Base-by-base conservation (phyloP, 2,113 vertebrate genomes). In the Ceratotherium simum region DNA sequence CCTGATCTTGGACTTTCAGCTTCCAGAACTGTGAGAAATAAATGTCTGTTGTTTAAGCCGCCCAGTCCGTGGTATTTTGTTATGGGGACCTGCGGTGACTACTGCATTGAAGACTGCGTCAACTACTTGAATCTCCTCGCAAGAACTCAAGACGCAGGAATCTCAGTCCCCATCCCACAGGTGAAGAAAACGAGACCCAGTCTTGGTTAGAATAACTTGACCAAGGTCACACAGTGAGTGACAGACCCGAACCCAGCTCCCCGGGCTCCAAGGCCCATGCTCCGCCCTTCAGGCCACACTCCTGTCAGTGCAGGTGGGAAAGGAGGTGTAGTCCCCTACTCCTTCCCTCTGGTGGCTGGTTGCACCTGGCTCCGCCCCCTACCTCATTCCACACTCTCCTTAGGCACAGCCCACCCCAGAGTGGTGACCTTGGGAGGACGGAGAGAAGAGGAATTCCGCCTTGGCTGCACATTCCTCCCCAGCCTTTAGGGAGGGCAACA, bases 391-490 rank as follows among this genome's bases (percentile, higher is more conserved):
- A 67, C 16, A 42, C 90, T 76, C 65, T 84, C 62, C 36, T 78
- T 21, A 48, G 73, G 82, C 93, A 90, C 36, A 51, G 76, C 33
- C 33, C 42, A 86, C 36, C 54, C 36, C 36, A 85, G 81, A 90
- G 89, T 20, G 20, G 25, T 85, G 97, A 96, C 97, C 93, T 48
- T 1, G 4, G 23, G 73, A 8, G 54, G 27, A 51, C 23, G 7
- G 79, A 79, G 39, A 67, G 90, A 67, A 73, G 54, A 91, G 42
- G 90, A 91, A 97, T 97, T 98, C 98, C 3, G 94, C 96, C 67
- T 42, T 27, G 27, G n/a, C 80, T 73, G 96, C 96, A 96, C 97
- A 97, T 98, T 98, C 96, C 96, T 96, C 78, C 62, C 36, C 90
- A 93, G 96, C 75, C 81, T 72, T 82, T 82, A 70, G 92, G 70